Conservation (phyloP, 2,888 invertebrate genomes). For the Scaptodrosophila latifasciaeformis region DNA sequence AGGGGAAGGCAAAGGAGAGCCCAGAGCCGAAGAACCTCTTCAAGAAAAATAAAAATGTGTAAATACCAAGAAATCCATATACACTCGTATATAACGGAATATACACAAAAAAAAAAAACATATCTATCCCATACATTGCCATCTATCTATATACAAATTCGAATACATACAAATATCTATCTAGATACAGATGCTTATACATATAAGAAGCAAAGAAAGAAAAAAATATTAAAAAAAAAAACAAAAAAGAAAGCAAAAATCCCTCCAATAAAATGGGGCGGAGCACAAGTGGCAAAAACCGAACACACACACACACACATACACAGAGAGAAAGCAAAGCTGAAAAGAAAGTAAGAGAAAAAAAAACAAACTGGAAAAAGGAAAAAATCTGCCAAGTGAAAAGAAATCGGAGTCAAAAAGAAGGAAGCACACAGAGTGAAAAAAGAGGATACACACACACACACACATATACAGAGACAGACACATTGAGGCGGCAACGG, state of each 20-base stretch:
- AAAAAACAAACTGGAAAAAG: constrained; percentile 10
- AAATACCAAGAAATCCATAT: constrained; percentile 5
- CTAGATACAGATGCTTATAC: no score
- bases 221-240: constrained; percentile 22
- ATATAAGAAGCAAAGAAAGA: constrained; percentile 1
- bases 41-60: neutral
- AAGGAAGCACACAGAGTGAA: constrained; percentile 33
- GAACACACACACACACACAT: constrained; percentile 5
- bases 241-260: constrained; percentile 37
- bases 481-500: constrained; percentile 38
- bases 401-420: constrained; percentile 62
- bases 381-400: constrained; percentile 66
- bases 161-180: neutral
- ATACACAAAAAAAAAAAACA: neutral
- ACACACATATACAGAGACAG: no score
- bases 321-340: constrained; percentile 3
- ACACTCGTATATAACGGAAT: neutral
- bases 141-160: neutral
- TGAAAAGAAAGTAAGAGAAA: constrained; percentile 13
- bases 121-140: no score
- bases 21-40: neutral
- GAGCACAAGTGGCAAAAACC: constrained; percentile 60
- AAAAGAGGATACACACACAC: constrained; percentile 10
- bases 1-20: neutral
- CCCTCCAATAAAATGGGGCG: constrained; percentile 70